Evolutionary conservation across 2,888 invertebrate species (phyloP), one percentile per base, ranked within the genome.

Genomic region (Cheilosia vernalis): DNA sequence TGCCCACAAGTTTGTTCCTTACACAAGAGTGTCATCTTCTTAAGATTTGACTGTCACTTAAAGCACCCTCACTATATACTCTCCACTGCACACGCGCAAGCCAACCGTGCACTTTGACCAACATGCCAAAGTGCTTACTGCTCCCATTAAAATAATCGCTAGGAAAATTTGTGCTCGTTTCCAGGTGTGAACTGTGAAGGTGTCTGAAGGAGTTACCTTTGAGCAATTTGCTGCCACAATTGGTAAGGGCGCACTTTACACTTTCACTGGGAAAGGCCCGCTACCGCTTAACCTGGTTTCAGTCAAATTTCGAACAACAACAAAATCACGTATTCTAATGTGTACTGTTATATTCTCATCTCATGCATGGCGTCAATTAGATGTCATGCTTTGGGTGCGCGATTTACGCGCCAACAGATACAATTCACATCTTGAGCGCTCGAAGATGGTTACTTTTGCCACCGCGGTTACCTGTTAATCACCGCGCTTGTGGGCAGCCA

Each of bases 401-500:
- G 55, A 61, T 60, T 56, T 77, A 77, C 72, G 72, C 85, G 72
- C 76, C 47, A 63, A 64, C 60, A 72, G 82, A 66, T 61, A 63
- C 81, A 67, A 60, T 83, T 37, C 24, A 56, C 47, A 77, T 77
- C 82, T 76, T 66, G 5, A 56, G 73, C 73, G 63, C 67, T 61
- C 78, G 69, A 74, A 70, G 74, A 79, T 79, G 73, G 80, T 70
- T 70, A 76, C 64, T 69, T 80, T 74, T 84, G 64, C 67, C 55
- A 79, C n/a, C 44, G 58, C 30, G 51, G 63, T 72, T 76, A 76
- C 72, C 73, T 81, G 85, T 66, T 85, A 85, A 85, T 85, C 85
- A 85, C 67, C 70, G 15, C 53, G 76, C 90, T 91, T 90, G 91
- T 91, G 92, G 91, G 90, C 92, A 91, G 90, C 89, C 84, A 91